phyloP scores from a whole-genome alignment of 2,113 vertebrate species.

The Astur gentilis region DNA sequence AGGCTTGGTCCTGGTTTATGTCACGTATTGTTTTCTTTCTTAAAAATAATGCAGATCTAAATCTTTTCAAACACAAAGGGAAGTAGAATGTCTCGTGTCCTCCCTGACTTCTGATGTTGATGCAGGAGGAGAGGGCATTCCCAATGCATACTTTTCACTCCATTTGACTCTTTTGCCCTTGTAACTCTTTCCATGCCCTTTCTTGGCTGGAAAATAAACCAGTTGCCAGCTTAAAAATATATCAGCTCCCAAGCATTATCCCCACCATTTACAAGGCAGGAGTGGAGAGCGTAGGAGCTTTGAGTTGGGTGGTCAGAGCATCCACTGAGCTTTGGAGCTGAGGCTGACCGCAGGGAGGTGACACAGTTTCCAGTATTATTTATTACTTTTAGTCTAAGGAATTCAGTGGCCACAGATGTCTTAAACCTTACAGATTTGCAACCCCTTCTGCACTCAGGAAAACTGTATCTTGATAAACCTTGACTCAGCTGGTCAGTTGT shows the following conservation, averaged over 20 bases:
- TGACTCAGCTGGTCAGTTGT: not conserved
- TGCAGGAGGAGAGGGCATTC: not conserved
- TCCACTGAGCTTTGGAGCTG: not conserved
- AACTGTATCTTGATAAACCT: not conserved
- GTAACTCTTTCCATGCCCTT: not conserved
- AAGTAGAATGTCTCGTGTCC: not conserved
- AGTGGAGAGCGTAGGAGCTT: not conserved
- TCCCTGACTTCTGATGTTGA: not conserved
- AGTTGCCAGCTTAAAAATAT: not conserved
- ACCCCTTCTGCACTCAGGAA: not conserved
- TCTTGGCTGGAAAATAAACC: not conserved
- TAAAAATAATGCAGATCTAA: constrained; percentile 38
- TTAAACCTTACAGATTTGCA: not conserved
- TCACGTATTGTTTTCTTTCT: constrained; percentile 62
- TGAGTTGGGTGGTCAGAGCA: not conserved
- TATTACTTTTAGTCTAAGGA: not conserved
- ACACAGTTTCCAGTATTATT: not conserved
- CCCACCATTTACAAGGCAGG: not conserved
- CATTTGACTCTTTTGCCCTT: not conserved
- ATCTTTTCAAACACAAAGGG: constrained; percentile 23
- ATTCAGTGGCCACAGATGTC: not conserved
- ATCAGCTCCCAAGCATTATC: not conserved
- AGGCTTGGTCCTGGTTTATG: not conserved
- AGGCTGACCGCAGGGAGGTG: not conserved
- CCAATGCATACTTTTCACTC: not conserved